Conservation (phyloP, 92 coral and sea anemone genomes). For the Pocillopora grandis region DNA sequence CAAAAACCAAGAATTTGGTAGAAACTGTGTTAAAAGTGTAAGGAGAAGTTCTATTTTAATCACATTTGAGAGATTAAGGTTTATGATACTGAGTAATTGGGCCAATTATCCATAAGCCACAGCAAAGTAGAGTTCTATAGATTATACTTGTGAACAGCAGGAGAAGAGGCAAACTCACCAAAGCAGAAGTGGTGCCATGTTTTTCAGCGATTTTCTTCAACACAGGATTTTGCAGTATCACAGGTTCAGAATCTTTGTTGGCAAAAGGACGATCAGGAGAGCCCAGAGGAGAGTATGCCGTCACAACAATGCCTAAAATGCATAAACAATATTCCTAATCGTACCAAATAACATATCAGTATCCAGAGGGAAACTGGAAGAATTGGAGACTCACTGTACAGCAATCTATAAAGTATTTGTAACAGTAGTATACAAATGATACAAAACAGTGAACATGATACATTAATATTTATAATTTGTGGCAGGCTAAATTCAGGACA, state of each 20-base stretch:
- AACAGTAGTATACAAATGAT: too few species aligned
- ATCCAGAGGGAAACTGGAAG: too few species aligned
- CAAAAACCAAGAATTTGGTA: too few species aligned
- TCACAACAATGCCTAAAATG: slow-evolving; percentile 55
- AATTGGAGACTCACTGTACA: too few species aligned
- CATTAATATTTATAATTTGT: too few species aligned
- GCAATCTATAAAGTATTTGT: too few species aligned
- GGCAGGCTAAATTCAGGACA: too few species aligned
- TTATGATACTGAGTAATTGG: background rate
- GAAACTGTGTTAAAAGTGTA: too few species aligned
- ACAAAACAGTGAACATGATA: too few species aligned
- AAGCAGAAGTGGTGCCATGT: slow-evolving; percentile 61
- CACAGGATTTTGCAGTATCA: slow-evolving; percentile 62
- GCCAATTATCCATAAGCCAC: background rate
- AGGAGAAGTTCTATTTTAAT: too few species aligned
- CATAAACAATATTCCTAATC: too few species aligned
- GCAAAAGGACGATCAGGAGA: slow-evolving; percentile 60
- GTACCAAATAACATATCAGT: background rate
- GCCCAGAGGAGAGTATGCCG: slow-evolving; percentile 78
- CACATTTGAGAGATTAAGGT: too few species aligned
- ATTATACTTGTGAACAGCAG: background rate
- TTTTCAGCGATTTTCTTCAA: slow-evolving; percentile 66
- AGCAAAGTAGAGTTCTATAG: background rate
- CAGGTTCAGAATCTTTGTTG: slow-evolving; percentile 45
- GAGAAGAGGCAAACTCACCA: slow-evolving; percentile 40